Evolutionary conservation across 2,888 invertebrate species (phyloP), one percentile per base, ranked within the genome.

Genomic region (Lysandra bellargus): DNA sequence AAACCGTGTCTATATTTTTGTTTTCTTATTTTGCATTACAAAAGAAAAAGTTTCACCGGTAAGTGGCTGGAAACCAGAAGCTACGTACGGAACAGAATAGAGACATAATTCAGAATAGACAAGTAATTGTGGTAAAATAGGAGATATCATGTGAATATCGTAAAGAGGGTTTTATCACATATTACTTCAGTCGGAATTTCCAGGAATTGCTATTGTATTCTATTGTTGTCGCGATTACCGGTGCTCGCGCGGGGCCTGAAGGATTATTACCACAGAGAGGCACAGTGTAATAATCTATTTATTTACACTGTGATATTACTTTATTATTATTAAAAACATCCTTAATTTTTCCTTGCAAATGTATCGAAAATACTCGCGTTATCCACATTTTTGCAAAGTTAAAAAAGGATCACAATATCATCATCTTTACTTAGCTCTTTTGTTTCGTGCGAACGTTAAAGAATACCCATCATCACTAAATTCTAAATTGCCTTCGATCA

Each of bases 21-120:
- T 74, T 74, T 74, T 74, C 44, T 69, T 69, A 69, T 69, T 69
- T 69, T 37, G 69, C 33, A 14, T 37, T 37, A 69, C 69, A 69
- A 69, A 69, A 69, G 69, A 14, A 33, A 33, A 37, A 69, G 69
- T 69, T 69, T 69, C 17, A 17, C 69, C 33, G 64, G 14, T 37
- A 69, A 69, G 69, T 69, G 33, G 33, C 33, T 69, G 37, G 64
- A 64, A 64, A 33, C 69, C 33, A 33, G 33, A 69, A 14, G 69
- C 33, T 14, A 37, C 12, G 0, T 64, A 64, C 0, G 17, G 33
- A 69, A 17, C 33, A 37, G 30, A 69, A 49, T 49, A 49, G 69
- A 69, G 4, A 37, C 69, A 5, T 33, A 14, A 69, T 30, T 64
- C 1, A 37, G 30, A 69, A 49, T 49, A 49, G 69, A 69, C 1